Evolutionary conservation across 1,140 invertebrate species (phyloP).

Genomic region (Brachionus plicatilis): DNA sequence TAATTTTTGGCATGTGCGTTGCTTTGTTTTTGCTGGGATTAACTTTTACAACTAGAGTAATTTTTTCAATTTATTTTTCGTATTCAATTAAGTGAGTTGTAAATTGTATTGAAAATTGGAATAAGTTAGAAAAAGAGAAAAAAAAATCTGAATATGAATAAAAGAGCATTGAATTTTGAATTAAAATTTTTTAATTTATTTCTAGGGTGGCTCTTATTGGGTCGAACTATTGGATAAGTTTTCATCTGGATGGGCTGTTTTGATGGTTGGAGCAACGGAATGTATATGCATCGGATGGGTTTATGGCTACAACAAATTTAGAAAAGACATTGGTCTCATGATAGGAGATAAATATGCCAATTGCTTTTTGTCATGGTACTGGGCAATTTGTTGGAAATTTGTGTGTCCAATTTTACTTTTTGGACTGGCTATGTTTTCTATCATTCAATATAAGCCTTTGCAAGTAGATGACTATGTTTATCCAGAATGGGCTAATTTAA

Average conservation of each 20-base stretch:
- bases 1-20: slow-evolving; percentile 45
- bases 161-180: too few relatives aligned
- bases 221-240: slow-evolving; percentile 25
- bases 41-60: slow-evolving; percentile 47
- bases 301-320: slow-evolving; percentile 56
- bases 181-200: too few relatives aligned
- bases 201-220: slow-evolving; percentile 18
- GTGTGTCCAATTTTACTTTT: slow-evolving; percentile 53
- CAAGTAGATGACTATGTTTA: slow-evolving; percentile 62
- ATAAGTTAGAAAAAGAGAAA: background rate
- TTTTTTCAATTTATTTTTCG: background rate
- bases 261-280: slow-evolving; percentile 69
- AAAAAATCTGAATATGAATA: too few relatives aligned
- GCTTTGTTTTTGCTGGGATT: slow-evolving; percentile 48
- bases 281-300: slow-evolving; percentile 55
- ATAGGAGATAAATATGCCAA: slow-evolving; percentile 48
- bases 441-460: slow-evolving; percentile 28
- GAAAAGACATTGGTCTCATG: slow-evolving; percentile 55
- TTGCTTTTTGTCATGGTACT: slow-evolving; percentile 47
- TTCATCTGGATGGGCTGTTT: slow-evolving; percentile 75
- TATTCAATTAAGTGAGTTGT: background rate
- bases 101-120: background rate
- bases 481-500: slow-evolving; percentile 62
- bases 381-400: slow-evolving; percentile 55
- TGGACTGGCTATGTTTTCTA: slow-evolving; percentile 43